Base-by-base conservation (phyloP, 2,113 vertebrate species). In the Pomatostomus ruficeps region DNA sequence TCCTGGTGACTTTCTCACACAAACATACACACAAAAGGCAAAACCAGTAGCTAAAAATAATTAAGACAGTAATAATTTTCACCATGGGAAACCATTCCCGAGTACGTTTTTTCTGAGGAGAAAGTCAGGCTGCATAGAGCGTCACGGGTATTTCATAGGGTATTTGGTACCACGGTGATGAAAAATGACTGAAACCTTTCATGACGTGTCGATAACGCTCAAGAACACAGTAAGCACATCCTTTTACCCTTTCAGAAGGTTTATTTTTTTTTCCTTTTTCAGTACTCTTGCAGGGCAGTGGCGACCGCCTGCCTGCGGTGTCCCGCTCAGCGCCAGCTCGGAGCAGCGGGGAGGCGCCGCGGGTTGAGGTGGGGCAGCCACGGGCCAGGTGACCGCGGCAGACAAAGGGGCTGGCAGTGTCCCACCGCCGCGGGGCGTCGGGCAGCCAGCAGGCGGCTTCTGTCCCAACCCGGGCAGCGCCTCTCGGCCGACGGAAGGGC, bases 211-310 rank as follows among this genome's bases (percentile, higher is more conserved):
- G 40, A 4, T 12, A 76, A 16, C 12, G 5, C 14, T 70, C 71
- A 18, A 2, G 33, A 65, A 52, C 26, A 20, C 0, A 11, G 33
- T 3, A 13, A 12, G 2, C 1, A 33, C 62, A 28, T 10, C 15
- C 48, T 36, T 77, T 18, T 5, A 48, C 51, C 14, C 67, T 62
- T 54, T 55, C 68, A 10, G 55, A 57, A 18, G 46, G 26, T 14
- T 61, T 17, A 13, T 40, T 21, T 28, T 17, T 18, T 20, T 4
- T 1, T 0, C 1, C 33, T 7, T 21, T 83, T 40, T 25, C 38
- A n/a, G 17, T 3, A 25, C 48, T 12, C 23, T 52, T 4, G 42
- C 31, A n/a, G 29, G 25, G 33, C 68, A 55, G 51, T 0, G 42
- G 43, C 13, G 17, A 16, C 28, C 1, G 45, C 22, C 18, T 7